A percentile compares a stretch with the other conserved stretches of the same genome.
Conservation (phyloP, 64 coral and sea anemone species). For the Actinia tenebrosa region DNA sequence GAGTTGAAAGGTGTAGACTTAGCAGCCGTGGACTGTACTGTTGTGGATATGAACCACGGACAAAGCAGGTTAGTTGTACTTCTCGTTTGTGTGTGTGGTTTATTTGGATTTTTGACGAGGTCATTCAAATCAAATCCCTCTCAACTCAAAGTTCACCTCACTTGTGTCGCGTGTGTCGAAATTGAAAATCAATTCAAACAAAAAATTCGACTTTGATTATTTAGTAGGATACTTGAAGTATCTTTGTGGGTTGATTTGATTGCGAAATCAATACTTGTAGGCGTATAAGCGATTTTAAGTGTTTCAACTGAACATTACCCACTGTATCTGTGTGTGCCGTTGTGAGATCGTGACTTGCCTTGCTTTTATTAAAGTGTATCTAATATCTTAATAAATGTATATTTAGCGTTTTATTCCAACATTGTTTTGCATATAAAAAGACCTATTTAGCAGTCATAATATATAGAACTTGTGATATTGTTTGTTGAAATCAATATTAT, state of each 20-base stretch:
- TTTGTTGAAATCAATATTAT: too few relatives aligned
- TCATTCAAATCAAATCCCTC: neutral
- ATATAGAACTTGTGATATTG: too few relatives aligned
- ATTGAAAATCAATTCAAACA: neutral
- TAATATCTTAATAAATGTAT: neutral
- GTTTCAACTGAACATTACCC: neutral
- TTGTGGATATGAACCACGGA: neutral
- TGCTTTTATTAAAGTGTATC: too few relatives aligned
- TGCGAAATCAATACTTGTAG: neutral
- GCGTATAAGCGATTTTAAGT: neutral
- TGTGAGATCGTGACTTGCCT: neutral
- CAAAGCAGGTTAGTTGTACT: neutral
- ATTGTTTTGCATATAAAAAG: too few relatives aligned
- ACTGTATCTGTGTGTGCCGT: neutral
- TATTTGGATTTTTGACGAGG: neutral
- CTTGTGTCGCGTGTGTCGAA: neutral
- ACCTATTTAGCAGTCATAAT: too few relatives aligned
- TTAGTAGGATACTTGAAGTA: neutral
- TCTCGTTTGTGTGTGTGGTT: neutral
- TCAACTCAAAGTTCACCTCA: neutral
- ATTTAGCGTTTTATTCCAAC: too few relatives aligned
- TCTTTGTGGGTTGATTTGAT: neutral
- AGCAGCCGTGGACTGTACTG: conserved; percentile 11
- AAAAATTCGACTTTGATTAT: neutral
- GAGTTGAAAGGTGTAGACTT: conserved; percentile 28